Evolutionary conservation across 2,888 invertebrate genomes (phyloP).

Genomic region (Diachrysia chrysitis): DNA sequence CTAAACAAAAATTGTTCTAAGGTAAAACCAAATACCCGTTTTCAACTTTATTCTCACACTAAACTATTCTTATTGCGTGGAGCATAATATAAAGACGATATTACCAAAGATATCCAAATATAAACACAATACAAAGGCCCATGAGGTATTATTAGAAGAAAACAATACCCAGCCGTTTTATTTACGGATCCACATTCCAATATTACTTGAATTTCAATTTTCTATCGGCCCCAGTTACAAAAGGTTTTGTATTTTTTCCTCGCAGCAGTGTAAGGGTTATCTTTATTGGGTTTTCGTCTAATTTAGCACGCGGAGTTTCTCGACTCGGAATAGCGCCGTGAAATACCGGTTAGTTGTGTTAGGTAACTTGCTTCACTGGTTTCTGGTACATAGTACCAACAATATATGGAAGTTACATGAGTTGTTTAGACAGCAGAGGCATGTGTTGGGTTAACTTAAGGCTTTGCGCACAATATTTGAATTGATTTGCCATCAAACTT

Average conservation of each 20-base stretch:
- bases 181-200: slow-evolving; percentile 45
- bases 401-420: not conserved
- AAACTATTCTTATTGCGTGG: not conserved
- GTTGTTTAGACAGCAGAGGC: not conserved
- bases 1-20: too few species aligned
- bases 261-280: slow-evolving; percentile 55
- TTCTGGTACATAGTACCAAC: not conserved
- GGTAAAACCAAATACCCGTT: not conserved
- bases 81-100: not conserved
- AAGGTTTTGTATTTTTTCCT: slow-evolving; percentile 55
- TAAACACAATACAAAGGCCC: slow-evolving; percentile 25
- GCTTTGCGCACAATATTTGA: not conserved
- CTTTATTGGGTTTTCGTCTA: slow-evolving; percentile 66
- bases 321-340: slow-evolving; percentile 31
- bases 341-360: slow-evolving; percentile 39
- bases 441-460: not conserved
- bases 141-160: slow-evolving; percentile 31
- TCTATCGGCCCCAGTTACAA: slow-evolving; percentile 40
- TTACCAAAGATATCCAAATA: slow-evolving; percentile 13
- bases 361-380: not conserved
- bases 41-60: not conserved
- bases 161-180: slow-evolving; percentile 41
- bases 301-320: slow-evolving; percentile 60
- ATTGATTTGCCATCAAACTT: too few species aligned
- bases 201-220: slow-evolving; percentile 62